Evolutionary conservation across 2,797 vertebrate species (phyloP).

Genomic region (Sebastes reedi): DNA sequence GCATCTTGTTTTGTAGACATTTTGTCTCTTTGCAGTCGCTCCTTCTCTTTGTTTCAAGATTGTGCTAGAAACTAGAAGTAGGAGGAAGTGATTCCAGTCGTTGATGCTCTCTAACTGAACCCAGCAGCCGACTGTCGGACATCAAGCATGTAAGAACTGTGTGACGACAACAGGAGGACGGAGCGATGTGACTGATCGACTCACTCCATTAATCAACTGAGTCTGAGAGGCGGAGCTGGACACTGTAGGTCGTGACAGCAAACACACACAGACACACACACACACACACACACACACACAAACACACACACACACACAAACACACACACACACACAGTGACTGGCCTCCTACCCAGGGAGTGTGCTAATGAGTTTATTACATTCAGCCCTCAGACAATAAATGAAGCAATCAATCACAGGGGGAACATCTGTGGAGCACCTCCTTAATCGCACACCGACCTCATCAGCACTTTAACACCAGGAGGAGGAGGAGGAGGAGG

Average conservation of each 20-base stretch:
- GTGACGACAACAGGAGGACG: neutral
- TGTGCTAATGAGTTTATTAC: constrained; percentile 73
- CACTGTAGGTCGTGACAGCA: neutral
- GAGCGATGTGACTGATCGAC: neutral
- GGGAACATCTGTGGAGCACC: constrained; percentile 58
- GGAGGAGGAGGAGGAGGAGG: neutral
- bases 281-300: neutral
- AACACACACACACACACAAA: constrained; percentile 8
- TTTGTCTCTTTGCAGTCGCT: neutral
- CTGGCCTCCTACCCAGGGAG: constrained; percentile 21
- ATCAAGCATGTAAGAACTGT: neutral
- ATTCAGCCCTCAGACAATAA: constrained; percentile 52
- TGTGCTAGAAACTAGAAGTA: too few species aligned
- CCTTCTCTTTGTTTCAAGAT: neutral
- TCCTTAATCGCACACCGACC: constrained; percentile 47
- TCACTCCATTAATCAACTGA: constrained; percentile 28
- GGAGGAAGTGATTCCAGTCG: neutral
- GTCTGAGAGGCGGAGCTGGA: neutral
- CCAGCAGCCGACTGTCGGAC: neutral
- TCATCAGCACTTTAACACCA: constrained; percentile 52
- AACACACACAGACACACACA: neutral
- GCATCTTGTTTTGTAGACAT: too few species aligned
- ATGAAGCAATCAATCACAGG: constrained; percentile 65
- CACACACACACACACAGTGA: neutral
- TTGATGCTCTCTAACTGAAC: neutral